Evolutionary conservation across 2,888 invertebrate species (phyloP), one percentile per base, ranked within the genome.

Genomic region (Xanthostigma xanthostigma): DNA sequence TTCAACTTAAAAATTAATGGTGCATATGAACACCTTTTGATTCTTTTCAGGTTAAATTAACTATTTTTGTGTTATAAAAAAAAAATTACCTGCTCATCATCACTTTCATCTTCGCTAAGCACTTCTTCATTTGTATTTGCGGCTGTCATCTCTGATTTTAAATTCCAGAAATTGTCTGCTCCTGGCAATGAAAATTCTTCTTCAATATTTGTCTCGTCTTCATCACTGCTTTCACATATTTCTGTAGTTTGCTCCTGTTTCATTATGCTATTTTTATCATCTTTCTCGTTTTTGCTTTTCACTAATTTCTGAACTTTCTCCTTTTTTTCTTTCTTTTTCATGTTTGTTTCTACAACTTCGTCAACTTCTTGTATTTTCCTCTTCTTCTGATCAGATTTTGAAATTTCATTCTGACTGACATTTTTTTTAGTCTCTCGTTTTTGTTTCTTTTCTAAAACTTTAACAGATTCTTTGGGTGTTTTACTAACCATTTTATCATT

Each of bases 121-220:
- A 60, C 55, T 36, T 60, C 59, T 3, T 49, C 46, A 13, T 36
- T 35, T 8, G 46, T 41, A 17, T 48, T 48, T 3, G 35, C 35
- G 35, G 40, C 14, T 17, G 49, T 13, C 41, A 46, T 45, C 9
- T 47, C 47, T 9, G 42, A 27, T n/a, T 41, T 43, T 13, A 48
- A 37, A 42, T 38, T 48, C 52, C 52, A 52, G 41, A 52, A 52
- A 40, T 50, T 45, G 40, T 49, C 44, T 10, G 48, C 50, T 10
- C 36, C 60, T 14, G 59, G 34, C 8, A 53, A 58, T 27, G 58
- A 55, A 10, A 50, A 50, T 48, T 54, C 56, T 14, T 34, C 38
- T 39, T 66, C 67, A 41, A 66, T 64, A 1, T 72, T 71, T 51
- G 59, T 41, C 41, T n/a, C 34, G 6, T 44, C 27, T 38, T 44